These are phyloP conservation scores for Pemphredon lugubris DNA, from an alignment of 2,888 invertebrate species.

Conservation along the genomic window DNA sequence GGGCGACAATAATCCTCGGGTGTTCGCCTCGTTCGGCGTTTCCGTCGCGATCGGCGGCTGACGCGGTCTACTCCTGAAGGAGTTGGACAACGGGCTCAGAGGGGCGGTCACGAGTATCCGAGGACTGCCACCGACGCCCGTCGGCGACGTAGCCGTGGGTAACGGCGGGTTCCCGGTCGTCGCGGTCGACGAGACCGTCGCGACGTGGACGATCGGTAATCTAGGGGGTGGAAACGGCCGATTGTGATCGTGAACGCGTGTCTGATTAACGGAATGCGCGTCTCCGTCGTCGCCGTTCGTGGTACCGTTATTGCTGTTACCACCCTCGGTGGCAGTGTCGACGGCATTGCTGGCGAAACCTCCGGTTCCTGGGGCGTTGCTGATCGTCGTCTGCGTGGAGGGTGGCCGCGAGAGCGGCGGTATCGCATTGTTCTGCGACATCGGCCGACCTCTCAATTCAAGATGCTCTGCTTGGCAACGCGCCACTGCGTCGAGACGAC, in stretches of 20 bases:
- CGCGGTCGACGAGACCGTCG: conserved; percentile 57
- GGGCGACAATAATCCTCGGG: conserved; percentile 30
- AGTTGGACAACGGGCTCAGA: conserved; percentile 82
- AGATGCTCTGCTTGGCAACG: conserved; percentile 85
- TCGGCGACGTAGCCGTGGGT: conserved; percentile 51
- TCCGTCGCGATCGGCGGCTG: conserved; percentile 47
- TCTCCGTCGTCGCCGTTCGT: conserved; percentile 40
- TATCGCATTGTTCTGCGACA: conserved; percentile 75
- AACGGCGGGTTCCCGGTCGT: conserved; percentile 73
- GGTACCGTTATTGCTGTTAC: conserved; percentile 80
- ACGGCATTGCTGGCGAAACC: conserved; percentile 82
- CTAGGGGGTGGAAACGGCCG: conserved; percentile 78
- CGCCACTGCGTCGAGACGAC: conserved; percentile 64
- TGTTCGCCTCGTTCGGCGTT: conserved; percentile 59
- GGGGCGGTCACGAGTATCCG: conserved; percentile 83
- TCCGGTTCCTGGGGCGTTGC: conserved; percentile 63
- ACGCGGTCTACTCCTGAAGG: conserved; percentile 69
- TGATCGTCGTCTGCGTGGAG: conserved; percentile 40
- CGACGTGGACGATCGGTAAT: conserved; percentile 57
- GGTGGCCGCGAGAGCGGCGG: conserved; percentile 75
- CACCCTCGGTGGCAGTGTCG: conserved; percentile 84
- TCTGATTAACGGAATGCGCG: conserved; percentile 20
- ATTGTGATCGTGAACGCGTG: conserved; percentile 75
- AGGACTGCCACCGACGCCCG: conserved; percentile 62
- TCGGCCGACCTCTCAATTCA: conserved; percentile 74